Evolutionary conservation across 2,797 vertebrate species (phyloP), one percentile per base, ranked within the genome.

Genomic region (Pseudomugil tenellus): DNA sequence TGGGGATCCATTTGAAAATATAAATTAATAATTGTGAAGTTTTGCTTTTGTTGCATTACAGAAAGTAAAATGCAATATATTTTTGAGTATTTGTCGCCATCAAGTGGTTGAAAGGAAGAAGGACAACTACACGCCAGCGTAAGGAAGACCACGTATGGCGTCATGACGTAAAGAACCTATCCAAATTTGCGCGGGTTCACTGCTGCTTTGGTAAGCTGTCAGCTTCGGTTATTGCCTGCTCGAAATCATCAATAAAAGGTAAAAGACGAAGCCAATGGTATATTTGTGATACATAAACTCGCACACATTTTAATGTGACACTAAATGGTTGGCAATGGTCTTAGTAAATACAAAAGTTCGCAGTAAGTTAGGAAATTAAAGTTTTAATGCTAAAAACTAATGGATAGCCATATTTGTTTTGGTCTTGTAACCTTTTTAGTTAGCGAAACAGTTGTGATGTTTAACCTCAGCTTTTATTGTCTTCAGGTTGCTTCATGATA

Each of bases 181-280:
- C 61, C 57, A 75, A 91, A 89, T 91, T 92, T 91, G 86, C 84
- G 91, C 91, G 91, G 88, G 87, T 83, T 66, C n/a, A 8, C 29
- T 7, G 52, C 51, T 70, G 51, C 61, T 65, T 54, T 79, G 37
- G 59, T 1, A 13, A 46, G 16, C 32, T 79, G 76, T 76, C 51
- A 52, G 46, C 28, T 35, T 26, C 35, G 21, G 17, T 19, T 16
- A 11, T 23, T 5, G 8, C 7, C 4, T 4, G 56, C 3, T 2
- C 1, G 4, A 35, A 58, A 21, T 6, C 14, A 0, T 0, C 11
- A 56, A 14, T 31, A 58, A 67, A 67, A 64, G 80, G 82, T 87
- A 85, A 81, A 0, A 2, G 0, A 23, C 3, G 0, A 11, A 41
- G 8, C 0, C 43, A 3, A 11, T 1, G 0, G 0, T n/a, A 21